Evolutionary conservation across 2,797 vertebrate species (phyloP).

Genomic region (Hephaestus fuliginosus): DNA sequence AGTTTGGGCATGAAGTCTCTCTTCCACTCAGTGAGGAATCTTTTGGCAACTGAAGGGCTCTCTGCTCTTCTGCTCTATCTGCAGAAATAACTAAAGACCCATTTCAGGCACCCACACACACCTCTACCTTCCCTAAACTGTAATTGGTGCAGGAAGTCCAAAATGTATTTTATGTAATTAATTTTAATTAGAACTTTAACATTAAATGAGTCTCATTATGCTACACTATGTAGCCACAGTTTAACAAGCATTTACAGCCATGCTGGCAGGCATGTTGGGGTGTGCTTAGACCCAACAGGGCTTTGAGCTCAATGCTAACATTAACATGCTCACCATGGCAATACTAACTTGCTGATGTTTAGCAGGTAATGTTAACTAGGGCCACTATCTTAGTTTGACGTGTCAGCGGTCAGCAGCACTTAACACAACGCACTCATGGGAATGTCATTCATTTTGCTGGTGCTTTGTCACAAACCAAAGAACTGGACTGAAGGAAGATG

Average conservation of each 20-base stretch:
- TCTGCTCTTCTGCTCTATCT: slow-evolving; percentile 19
- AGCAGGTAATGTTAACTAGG: background rate
- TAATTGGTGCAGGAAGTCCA: background rate
- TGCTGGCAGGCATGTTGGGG: background rate
- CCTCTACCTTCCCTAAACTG: slow-evolving; percentile 33
- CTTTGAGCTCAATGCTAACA: background rate
- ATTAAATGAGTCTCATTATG: background rate
- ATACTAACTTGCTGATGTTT: background rate
- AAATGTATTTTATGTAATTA: background rate
- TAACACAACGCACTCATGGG: too few relatives aligned
- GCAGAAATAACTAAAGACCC: slow-evolving; percentile 29
- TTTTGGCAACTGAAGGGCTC: slow-evolving; percentile 19
- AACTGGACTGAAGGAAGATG: too few relatives aligned
- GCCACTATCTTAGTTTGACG: background rate
- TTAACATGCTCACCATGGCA: background rate
- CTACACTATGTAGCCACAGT: slow-evolving; percentile 4
- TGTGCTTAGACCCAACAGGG: background rate
- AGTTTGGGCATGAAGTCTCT: background rate
- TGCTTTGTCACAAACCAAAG: too few relatives aligned
- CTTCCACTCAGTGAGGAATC: slow-evolving; percentile 11
- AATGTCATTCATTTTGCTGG: too few relatives aligned
- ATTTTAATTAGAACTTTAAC: slow-evolving; percentile 9
- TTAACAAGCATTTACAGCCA: background rate
- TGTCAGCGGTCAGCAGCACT: background rate
- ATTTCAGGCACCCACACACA: slow-evolving; percentile 48